These are phyloP conservation scores for Rhinatrema bivittatum DNA, from an alignment of 2,797 vertebrate species.

Conservation along the genomic window DNA sequence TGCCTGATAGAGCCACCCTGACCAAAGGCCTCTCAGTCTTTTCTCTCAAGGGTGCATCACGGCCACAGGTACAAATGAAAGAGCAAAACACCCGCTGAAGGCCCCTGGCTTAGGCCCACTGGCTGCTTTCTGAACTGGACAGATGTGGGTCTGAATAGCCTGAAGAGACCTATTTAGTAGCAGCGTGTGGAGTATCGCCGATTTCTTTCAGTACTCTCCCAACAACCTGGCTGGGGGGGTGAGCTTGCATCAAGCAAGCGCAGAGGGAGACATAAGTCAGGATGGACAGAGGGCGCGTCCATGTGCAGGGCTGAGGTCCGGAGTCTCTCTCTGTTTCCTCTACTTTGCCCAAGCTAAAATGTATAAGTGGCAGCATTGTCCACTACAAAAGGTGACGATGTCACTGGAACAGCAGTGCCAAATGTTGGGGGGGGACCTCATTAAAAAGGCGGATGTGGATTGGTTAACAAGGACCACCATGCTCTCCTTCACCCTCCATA, in stretches of 20 bases:
- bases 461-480: conserved; percentile 8
- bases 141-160: neutral
- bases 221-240: neutral
- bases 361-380: conserved; percentile 22
- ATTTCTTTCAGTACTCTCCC: neutral
- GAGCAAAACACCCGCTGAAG: conserved; percentile 2
- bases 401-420: conserved; percentile 3
- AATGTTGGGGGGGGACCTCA: conserved; percentile 17
- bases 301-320: neutral
- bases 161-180: neutral
- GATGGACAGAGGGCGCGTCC: neutral
- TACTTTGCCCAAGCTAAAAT: conserved; percentile 9
- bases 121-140: neutral
- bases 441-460: conserved; percentile 29
- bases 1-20: too few relatives aligned
- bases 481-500: conserved; percentile 26
- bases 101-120: neutral
- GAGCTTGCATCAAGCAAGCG: neutral
- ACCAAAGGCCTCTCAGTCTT: too few relatives aligned
- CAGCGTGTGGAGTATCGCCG: neutral
- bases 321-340: rapidly evolving
- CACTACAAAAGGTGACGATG: conserved; percentile 31
- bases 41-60: too few relatives aligned
- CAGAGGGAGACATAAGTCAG: neutral
- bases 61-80: conserved; percentile 14